A percentile compares a stretch with the other conserved stretches of the same genome.
phyloP scores from a whole-genome alignment of 2,888 invertebrate species.

The Masnerella sp. region DNA sequence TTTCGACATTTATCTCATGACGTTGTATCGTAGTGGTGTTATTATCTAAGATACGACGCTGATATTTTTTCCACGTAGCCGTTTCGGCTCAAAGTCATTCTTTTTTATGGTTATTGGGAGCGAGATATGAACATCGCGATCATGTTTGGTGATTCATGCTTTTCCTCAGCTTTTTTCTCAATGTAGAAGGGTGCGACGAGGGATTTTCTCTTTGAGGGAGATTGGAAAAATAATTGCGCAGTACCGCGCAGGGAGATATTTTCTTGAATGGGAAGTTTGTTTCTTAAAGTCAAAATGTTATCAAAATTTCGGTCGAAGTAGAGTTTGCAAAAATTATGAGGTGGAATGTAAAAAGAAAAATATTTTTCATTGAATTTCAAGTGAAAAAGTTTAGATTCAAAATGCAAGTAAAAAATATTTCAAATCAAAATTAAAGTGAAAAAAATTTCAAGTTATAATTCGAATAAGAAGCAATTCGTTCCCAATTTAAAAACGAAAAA shows the following conservation, averaged over 20 bases:
- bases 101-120: slow-evolving; percentile 49
- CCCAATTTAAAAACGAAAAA: no score
- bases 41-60: slow-evolving; percentile 31
- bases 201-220: slow-evolving; percentile 30
- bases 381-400: no score
- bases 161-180: slow-evolving; percentile 18
- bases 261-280: no score
- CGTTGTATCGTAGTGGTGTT: slow-evolving; percentile 2
- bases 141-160: slow-evolving; percentile 41
- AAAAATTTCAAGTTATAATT: no score
- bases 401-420: no score
- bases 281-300: no score
- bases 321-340: no score
- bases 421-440: no score
- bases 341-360: no score
- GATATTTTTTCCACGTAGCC: slow-evolving; percentile 29
- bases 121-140: slow-evolving; percentile 47
- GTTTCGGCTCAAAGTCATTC: slow-evolving; percentile 31
- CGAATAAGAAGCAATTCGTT: no score
- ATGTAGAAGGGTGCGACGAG: slow-evolving; percentile 14
- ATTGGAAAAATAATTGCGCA: slow-evolving; percentile 45
- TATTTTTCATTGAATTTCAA: no score
- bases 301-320: no score
- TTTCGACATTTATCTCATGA: slow-evolving; percentile 25
- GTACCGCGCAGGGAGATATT: slow-evolving; percentile 2